Evolutionary conservation across 1,140 invertebrate genomes (phyloP).

Genomic region (Coptotermes formosanus): DNA sequence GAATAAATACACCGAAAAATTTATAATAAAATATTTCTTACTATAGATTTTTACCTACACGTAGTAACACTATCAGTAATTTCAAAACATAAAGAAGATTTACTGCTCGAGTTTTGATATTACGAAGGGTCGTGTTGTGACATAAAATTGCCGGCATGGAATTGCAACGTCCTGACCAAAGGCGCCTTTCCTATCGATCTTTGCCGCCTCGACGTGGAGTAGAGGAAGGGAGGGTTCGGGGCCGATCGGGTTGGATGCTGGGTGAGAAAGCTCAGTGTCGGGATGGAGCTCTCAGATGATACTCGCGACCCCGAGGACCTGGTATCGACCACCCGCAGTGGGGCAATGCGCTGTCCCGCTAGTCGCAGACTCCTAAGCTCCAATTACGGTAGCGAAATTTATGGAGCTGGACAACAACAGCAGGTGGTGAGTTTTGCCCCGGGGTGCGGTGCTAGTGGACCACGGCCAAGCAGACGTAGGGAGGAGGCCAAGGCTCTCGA

Average conservation of each 20-base stretch:
- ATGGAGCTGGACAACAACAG: background rate
- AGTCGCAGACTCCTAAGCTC: background rate
- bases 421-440: slow-evolving; percentile 32
- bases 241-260: background rate
- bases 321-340: background rate
- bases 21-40: no score
- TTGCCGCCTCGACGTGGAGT: background rate
- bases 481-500: slow-evolving; percentile 50
- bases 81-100: no score
- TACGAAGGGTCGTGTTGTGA: background rate
- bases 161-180: background rate
- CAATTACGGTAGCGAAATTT: background rate
- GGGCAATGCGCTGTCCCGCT: background rate
- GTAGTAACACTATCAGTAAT: no score
- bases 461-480: slow-evolving; percentile 47
- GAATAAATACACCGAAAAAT: no score
- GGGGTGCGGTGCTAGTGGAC: slow-evolving; percentile 45
- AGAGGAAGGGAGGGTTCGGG: background rate
- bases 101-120: no score
- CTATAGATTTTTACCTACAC: no score
- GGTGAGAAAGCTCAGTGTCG: slow-evolving; percentile 6
- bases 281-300: slow-evolving; percentile 7
- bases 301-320: background rate
- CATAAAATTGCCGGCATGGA: background rate
- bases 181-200: background rate